These are phyloP conservation scores for Sinella curviseta DNA, from an alignment of 1,140 invertebrate genomes.

Conservation along the genomic window DNA sequence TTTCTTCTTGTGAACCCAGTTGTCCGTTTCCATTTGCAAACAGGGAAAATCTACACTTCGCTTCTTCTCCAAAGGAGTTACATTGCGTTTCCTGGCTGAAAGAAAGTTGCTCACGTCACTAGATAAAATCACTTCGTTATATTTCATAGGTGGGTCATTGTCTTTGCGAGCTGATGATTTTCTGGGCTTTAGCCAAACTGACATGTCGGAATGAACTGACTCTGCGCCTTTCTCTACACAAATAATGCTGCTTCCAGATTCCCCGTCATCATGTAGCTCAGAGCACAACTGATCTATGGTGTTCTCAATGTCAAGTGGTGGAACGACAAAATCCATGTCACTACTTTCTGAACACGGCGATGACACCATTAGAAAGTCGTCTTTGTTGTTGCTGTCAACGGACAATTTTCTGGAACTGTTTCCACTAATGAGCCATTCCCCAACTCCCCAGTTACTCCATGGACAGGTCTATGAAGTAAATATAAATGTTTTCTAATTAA, in stretches of 20 bases:
- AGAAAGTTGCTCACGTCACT: background rate
- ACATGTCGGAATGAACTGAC: background rate
- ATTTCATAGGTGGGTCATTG: background rate
- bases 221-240: slow-evolving; percentile 20
- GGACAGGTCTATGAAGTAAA: background rate
- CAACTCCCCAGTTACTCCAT: background rate
- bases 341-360: background rate
- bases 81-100: background rate
- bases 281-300: no score
- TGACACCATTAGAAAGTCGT: no score
- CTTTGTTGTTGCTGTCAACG: background rate
- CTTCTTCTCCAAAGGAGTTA: background rate
- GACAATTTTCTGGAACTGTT: background rate
- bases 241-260: slow-evolving; percentile 25
- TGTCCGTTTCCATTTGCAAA: slow-evolving; percentile 16
- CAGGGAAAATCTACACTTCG: slow-evolving; percentile 31
- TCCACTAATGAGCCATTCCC: background rate
- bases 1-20: slow-evolving; percentile 31
- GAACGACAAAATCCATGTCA: background rate
- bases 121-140: background rate
- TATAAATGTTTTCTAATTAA: no score
- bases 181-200: slow-evolving; percentile 33
- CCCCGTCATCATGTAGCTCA: no score
- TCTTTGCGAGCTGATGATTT: background rate
- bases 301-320: background rate